Evolutionary conservation across 2,113 vertebrate species (phyloP).

Genomic region (Lampris incognitus): DNA sequence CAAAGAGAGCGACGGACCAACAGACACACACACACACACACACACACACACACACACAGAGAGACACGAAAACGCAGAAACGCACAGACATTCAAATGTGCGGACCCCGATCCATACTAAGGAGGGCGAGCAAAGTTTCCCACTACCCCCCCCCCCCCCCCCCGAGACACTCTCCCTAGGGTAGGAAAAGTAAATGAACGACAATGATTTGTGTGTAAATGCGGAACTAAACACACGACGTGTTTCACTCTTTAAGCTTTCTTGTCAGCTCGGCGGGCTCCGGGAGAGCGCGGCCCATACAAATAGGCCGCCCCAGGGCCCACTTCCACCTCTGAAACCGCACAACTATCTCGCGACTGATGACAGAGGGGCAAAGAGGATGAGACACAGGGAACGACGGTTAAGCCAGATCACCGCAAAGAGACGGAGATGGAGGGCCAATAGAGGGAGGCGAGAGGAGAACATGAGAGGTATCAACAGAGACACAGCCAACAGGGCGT

Average conservation of each 20-base stretch:
- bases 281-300: slow-evolving; percentile 61
- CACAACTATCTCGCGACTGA: slow-evolving; percentile 69
- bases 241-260: slow-evolving; percentile 66
- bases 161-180: slow-evolving; percentile 57
- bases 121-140: slow-evolving; percentile 54
- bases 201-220: slow-evolving; percentile 72
- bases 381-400: slow-evolving; percentile 10
- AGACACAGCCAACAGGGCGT: neutral
- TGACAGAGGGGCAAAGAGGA: slow-evolving; percentile 48
- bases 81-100: no score
- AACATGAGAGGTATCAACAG: slow-evolving; percentile 2
- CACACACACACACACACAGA: slow-evolving; percentile 22
- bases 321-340: slow-evolving; percentile 58
- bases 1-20: neutral
- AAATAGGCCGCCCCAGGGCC: slow-evolving; percentile 68
- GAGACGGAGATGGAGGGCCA: slow-evolving; percentile 35
- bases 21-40: slow-evolving; percentile 9
- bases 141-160: slow-evolving; percentile 12
- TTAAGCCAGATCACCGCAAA: slow-evolving; percentile 46
- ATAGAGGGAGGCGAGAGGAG: slow-evolving; percentile 1
- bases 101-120: slow-evolving; percentile 25
- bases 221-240: slow-evolving; percentile 65
- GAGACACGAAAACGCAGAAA: neutral
- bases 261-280: slow-evolving; percentile 68
- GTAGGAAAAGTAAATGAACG: slow-evolving; percentile 73